Evolutionary conservation across 2,888 invertebrate genomes (phyloP).

Genomic region (Patella pellucida): DNA sequence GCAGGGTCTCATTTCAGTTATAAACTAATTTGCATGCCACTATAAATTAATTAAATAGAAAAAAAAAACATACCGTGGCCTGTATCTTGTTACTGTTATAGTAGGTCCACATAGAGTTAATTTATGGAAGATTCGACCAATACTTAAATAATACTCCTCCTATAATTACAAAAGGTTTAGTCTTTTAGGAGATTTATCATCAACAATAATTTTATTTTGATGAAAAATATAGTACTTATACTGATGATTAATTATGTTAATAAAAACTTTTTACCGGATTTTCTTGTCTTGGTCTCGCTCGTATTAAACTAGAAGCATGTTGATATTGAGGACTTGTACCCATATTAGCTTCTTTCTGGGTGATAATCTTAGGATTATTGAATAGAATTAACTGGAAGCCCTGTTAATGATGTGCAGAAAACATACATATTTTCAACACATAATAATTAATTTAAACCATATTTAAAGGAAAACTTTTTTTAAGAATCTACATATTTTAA

Average conservation of each 20-base stretch:
- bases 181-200: not conserved
- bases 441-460: too few relatives aligned
- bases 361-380: constrained; percentile 26
- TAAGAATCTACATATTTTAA: too few relatives aligned
- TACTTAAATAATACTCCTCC: constrained; percentile 87
- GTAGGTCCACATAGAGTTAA: constrained; percentile 87
- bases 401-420: constrained; percentile 38
- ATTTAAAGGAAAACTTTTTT: too few relatives aligned
- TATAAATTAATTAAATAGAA: not conserved
- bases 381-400: constrained; percentile 66
- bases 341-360: constrained; percentile 24
- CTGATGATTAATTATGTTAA: not conserved
- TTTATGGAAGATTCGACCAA: constrained; percentile 94
- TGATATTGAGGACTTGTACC: constrained; percentile 49
- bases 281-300: constrained; percentile 45
- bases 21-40: too few relatives aligned
- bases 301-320: constrained; percentile 42
- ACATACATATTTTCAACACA: not conserved
- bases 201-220: not conserved
- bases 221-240: not conserved
- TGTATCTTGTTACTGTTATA: constrained; percentile 93
- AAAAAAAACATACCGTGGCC: constrained; percentile 78
- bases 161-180: constrained; percentile 32
- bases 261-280: constrained; percentile 10
- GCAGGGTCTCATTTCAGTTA: too few relatives aligned